phyloP scores from a whole-genome alignment of 2,888 invertebrate species.

The Morpho achilles region DNA sequence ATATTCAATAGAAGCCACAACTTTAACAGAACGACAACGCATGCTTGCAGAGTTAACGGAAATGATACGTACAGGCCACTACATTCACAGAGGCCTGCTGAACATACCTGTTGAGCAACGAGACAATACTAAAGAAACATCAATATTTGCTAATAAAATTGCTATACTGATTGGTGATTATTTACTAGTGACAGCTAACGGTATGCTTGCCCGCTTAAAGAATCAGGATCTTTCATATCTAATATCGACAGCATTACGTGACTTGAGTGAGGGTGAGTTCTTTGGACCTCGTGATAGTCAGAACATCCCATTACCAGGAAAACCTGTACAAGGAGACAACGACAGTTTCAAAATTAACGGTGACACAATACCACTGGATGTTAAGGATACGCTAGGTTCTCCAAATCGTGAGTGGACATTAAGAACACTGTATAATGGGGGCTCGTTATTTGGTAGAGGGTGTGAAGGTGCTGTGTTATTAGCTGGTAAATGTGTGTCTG shows the following conservation, averaged over 20 bases:
- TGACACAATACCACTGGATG: conserved; percentile 60
- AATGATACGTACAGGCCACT: conserved; percentile 92
- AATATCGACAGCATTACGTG: conserved; percentile 88
- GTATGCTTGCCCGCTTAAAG: conserved; percentile 85
- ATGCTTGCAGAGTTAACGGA: conserved; percentile 85
- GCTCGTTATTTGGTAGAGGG: conserved; percentile 83
- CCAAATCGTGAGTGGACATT: conserved; percentile 85
- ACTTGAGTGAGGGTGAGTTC: conserved; percentile 91
- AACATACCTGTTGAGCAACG: conserved; percentile 69
- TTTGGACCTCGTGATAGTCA: conserved; percentile 85
- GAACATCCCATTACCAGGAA: conserved; percentile 85
- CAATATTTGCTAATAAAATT: conserved; percentile 93
- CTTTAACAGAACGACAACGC: conserved; percentile 74
- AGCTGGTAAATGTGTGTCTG: conserved; percentile 81
- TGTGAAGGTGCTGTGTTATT: conserved; percentile 89
- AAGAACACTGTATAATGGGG: conserved; percentile 85
- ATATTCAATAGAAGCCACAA: conserved; percentile 74
- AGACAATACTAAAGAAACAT: conserved; percentile 80
- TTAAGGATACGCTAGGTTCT: conserved; percentile 66
- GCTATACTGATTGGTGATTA: conserved; percentile 93
- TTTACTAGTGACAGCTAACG: conserved; percentile 88
- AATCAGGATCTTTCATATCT: conserved; percentile 87
- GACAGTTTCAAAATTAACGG: conserved; percentile 51
- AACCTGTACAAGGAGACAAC: conserved; percentile 53
- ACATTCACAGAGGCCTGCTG: conserved; percentile 85